These are phyloP conservation scores for Ptychobarbus kaznakovi DNA, from an alignment of 2,797 vertebrate genomes.

Conservation along the genomic window DNA sequence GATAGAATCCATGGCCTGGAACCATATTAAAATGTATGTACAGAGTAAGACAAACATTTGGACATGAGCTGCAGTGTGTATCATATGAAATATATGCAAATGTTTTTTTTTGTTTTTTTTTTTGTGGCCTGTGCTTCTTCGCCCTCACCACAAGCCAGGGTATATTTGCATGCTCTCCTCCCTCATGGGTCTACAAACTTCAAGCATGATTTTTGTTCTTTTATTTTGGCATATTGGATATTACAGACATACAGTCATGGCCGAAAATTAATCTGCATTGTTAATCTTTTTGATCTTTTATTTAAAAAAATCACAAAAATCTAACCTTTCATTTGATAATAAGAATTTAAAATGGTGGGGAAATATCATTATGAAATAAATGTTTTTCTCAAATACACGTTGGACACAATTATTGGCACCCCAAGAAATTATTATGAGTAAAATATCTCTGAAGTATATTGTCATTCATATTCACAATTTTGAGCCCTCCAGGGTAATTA, in stretches of 20 bases:
- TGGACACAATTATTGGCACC: too few species aligned
- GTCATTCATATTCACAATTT: too few species aligned
- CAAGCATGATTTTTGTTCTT: neutral
- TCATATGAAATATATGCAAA: constrained; percentile 15
- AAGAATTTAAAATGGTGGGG: too few species aligned
- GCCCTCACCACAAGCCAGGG: neutral
- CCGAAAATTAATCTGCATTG: too few species aligned
- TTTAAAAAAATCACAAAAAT: too few species aligned
- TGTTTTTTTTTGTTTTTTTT: neutral
- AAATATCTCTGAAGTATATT: too few species aligned
- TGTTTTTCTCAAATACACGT: too few species aligned
- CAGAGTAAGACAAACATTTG: constrained; percentile 2
- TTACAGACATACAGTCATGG: neutral
- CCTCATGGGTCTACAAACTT: neutral
- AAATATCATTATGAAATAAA: too few species aligned
- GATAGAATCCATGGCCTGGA: neutral
- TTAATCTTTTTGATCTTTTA: too few species aligned
- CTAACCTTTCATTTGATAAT: too few species aligned
- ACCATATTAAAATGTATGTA: neutral
- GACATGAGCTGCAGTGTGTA: constrained; percentile 11
- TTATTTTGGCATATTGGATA: neutral
- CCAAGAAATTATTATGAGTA: too few species aligned
- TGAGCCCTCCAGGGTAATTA: too few species aligned
- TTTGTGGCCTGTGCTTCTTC: neutral
- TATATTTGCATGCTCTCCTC: constrained; percentile 9